Conservation (phyloP, 2,113 vertebrate genomes). For the Aldabrachelys gigantea region DNA sequence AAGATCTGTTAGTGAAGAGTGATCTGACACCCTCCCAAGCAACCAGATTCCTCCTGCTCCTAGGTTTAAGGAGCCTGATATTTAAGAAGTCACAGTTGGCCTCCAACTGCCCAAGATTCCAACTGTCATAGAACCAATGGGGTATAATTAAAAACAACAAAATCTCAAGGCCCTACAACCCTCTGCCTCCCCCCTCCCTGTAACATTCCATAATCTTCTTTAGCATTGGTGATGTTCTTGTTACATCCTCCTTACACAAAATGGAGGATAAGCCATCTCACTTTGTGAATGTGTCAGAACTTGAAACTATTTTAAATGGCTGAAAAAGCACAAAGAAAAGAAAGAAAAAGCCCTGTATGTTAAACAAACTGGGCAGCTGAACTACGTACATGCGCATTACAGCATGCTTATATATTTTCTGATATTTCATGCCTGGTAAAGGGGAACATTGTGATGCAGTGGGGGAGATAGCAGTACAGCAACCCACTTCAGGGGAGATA, state of each 20-base stretch:
- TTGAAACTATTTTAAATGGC: background rate
- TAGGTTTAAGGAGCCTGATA: background rate
- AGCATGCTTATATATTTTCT: background rate
- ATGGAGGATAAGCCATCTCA: background rate
- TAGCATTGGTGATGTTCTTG: background rate
- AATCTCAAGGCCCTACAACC: too few relatives aligned
- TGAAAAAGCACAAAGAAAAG: background rate
- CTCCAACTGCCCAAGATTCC: background rate
- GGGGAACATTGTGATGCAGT: rapidly evolving
- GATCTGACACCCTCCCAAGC: background rate
- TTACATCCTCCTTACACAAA: background rate
- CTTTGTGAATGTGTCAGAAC: background rate
- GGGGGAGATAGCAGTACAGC: background rate
- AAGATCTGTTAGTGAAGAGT: background rate
- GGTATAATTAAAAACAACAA: too few relatives aligned
- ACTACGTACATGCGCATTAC: background rate
- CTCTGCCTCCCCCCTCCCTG: background rate
- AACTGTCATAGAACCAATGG: background rate
- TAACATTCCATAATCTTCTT: background rate
- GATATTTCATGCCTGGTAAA: background rate
- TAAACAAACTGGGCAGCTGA: background rate
- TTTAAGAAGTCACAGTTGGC: background rate
- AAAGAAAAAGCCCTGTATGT: background rate
- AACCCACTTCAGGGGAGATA: background rate
- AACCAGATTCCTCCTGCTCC: background rate